Evolutionary conservation across 1,140 invertebrate species (phyloP), one percentile per base, ranked within the genome.

Genomic region (Hormaphis cornu): DNA sequence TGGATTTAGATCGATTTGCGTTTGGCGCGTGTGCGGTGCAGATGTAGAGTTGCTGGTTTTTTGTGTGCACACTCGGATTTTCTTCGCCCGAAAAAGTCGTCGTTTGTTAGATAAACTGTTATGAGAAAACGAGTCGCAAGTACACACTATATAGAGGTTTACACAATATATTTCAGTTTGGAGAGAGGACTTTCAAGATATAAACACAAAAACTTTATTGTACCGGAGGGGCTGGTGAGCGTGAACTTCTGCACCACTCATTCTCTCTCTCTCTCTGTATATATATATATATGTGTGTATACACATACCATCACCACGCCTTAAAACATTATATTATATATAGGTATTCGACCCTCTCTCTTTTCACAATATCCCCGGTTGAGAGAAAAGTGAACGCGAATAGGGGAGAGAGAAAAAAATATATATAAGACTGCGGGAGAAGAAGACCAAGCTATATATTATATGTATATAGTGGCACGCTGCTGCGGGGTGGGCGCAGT

Each of bases 31-130:
- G 40, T 18, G 58, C 22, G 2, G 12, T 50, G 12, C 8, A 8
- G 44, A 26, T 42, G n/a, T n/a, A n/a, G n/a, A n/a, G n/a, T n/a
- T n/a, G n/a, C n/a, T n/a, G n/a, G n/a, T 59, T 61, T 44, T 46
- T 61, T 37, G 24, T 40, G 26, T 14, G 37, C 16, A 3, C 18
- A 30, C 18, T 44, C 42, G 26, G 42, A 44, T 30, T 58, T 58
- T 37, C 61, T 22, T 66, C 61, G 61, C 22, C 44, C 44, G 26
- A 48, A 66, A 66, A 66, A n/a, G n/a, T n/a, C n/a, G 59, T 66
- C 61, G 61, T 66, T 66, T 66, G 50, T 66, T 66, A 66, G 61
- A 66, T 66, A 66, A 66, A 66, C n/a, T n/a, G n/a, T 66, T 66
- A 66, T 33, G 42, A 33, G 44, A 66, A 50, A 66, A n/a, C 24